These are phyloP conservation scores for Paradoxurus hermaphroditus DNA, from an alignment of 2,113 vertebrate genomes.

Conservation along the genomic window DNA sequence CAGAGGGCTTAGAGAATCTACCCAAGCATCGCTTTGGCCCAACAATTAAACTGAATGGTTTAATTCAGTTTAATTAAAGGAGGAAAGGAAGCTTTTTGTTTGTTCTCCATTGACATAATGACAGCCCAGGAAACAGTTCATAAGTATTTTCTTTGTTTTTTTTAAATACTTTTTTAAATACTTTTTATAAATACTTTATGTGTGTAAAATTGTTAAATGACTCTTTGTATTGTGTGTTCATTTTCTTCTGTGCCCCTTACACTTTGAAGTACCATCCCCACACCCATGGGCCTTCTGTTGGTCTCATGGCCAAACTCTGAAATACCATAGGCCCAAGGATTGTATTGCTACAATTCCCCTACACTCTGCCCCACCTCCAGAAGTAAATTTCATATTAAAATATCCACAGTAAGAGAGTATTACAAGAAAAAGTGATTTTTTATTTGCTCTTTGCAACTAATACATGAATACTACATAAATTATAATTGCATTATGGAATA, in stretches of 20 bases:
- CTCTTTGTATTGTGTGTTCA: not conserved
- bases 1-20: not conserved
- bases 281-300: not conserved
- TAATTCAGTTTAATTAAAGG: no score
- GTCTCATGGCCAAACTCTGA: accelerated
- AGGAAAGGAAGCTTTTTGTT: not conserved
- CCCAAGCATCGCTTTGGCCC: not conserved
- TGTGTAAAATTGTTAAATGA: not conserved
- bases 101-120: not conserved
- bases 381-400: not conserved
- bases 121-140: not conserved
- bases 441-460: not conserved
- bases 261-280: not conserved
- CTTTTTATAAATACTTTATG: not conserved
- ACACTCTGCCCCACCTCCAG: not conserved
- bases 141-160: not conserved
- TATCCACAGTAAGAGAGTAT: not conserved
- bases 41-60: not conserved
- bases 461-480: not conserved
- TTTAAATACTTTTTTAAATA: not conserved
- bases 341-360: not conserved
- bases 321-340: not conserved
- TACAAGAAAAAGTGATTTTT: not conserved
- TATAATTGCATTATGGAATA: not conserved
- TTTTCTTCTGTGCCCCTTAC: not conserved